phyloP scores from a whole-genome alignment of 2,888 invertebrate genomes.

The Slavum lentiscoides region DNA sequence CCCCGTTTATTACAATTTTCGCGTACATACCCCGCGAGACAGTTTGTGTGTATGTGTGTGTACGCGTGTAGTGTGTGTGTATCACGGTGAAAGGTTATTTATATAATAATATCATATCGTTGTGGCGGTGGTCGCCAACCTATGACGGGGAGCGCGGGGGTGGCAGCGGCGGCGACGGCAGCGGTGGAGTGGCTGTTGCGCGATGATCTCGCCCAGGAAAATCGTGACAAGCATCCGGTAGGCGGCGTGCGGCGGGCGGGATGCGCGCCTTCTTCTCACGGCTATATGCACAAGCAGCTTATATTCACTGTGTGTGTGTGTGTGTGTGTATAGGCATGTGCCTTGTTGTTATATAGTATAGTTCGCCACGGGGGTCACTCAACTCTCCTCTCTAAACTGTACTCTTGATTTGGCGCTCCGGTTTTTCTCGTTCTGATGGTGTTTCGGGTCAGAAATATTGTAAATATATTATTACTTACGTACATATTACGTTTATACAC shows the following conservation, averaged over 20 bases:
- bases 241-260: conserved; percentile 49
- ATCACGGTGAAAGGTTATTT: conserved; percentile 52
- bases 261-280: conserved; percentile 53
- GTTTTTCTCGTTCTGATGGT: conserved; percentile 38
- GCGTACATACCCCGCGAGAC: conserved; percentile 29
- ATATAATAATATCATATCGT: conserved; percentile 51
- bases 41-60: neutral
- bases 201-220: conserved; percentile 53
- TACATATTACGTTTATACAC: neutral
- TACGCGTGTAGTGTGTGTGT: conserved; percentile 35
- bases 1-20: conserved; percentile 35
- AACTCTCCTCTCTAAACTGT: conserved; percentile 51
- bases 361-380: conserved; percentile 51
- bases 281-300: conserved; percentile 47
- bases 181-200: conserved; percentile 39
- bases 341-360: conserved; percentile 43
- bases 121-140: conserved; percentile 17
- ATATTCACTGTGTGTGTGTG: conserved; percentile 39
- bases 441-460: conserved; percentile 22
- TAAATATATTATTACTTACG: neutral
- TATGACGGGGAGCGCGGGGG: neutral
- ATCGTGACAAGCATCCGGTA: conserved; percentile 53
- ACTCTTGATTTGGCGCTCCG: conserved; percentile 47
- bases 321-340: conserved; percentile 44
- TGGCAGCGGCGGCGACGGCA: neutral